These are phyloP conservation scores for Pollenia griseotomentosa DNA, from an alignment of 2,888 invertebrate genomes.

Conservation along the genomic window DNA sequence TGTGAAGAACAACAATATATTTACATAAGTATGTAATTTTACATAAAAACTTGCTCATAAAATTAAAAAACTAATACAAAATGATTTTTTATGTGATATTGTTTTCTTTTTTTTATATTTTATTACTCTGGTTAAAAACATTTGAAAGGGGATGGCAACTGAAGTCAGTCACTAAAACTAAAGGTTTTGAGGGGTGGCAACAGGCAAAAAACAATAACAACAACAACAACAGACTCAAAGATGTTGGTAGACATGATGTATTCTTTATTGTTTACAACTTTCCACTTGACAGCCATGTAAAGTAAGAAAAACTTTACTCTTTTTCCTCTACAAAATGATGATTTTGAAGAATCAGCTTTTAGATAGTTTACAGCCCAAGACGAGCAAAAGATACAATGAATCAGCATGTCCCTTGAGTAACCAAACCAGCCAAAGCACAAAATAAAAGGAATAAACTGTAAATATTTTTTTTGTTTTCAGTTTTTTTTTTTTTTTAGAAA, in stretches of 20 bases:
- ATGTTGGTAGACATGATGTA: conserved; percentile 52
- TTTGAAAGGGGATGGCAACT: neutral
- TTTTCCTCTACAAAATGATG: neutral
- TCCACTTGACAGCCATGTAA: conserved; percentile 52
- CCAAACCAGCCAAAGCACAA: neutral
- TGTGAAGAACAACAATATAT: conserved; percentile 48
- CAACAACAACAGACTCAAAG: neutral
- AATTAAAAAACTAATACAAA: conserved; percentile 59
- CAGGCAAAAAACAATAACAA: no score
- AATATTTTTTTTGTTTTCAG: conserved; percentile 34
- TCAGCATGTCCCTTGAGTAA: conserved; percentile 48
- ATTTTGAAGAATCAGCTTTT: conserved; percentile 46
- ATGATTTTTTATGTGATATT: conserved; percentile 18
- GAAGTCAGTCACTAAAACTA: neutral
- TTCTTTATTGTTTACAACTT: conserved; percentile 66
- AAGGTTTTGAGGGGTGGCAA: conserved; percentile 28
- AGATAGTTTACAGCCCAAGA: conserved; percentile 59
- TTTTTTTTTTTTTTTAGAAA: no score
- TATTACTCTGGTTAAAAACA: conserved; percentile 13
- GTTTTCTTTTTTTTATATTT: conserved; percentile 4
- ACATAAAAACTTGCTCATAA: conserved; percentile 56
- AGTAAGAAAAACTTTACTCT: conserved; percentile 31
- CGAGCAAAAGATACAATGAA: conserved; percentile 19
- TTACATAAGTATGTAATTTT: conserved; percentile 5
- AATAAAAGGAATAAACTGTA: conserved; percentile 22